Evolutionary conservation across 1,140 invertebrate genomes (phyloP).

Genomic region (Aphaenogaster floridana): DNA sequence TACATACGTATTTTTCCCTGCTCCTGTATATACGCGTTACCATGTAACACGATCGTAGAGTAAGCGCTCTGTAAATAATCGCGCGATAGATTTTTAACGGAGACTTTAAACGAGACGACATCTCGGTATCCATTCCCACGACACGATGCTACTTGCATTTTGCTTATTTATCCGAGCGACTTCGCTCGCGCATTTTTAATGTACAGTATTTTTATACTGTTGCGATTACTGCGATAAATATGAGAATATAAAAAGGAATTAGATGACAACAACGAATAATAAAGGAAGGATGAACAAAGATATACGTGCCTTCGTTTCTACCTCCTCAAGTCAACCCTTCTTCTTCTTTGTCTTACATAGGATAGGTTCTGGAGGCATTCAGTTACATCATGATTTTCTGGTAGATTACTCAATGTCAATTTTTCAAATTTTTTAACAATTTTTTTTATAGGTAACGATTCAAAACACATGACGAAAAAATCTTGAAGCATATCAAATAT

Average conservation of each 20-base stretch:
- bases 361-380: too few relatives aligned
- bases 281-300: background rate
- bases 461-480: too few relatives aligned
- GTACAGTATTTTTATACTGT: constrained; percentile 82
- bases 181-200: constrained; percentile 56
- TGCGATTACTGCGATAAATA: constrained; percentile 70
- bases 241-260: background rate
- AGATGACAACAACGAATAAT: background rate
- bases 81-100: background rate
- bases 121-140: constrained; percentile 76
- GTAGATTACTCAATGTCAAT: background rate
- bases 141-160: constrained; percentile 55
- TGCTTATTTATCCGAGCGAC: constrained; percentile 24
- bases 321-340: background rate
- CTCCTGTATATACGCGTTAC: constrained; percentile 28
- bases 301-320: background rate
- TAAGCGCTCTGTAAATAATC: constrained; percentile 49
- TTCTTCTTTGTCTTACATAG: background rate
- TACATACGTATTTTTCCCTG: background rate
- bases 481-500: too few relatives aligned
- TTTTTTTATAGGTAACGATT: too few relatives aligned
- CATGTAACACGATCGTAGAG: background rate
- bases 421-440: too few relatives aligned
- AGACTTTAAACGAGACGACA: constrained; percentile 30
- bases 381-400: background rate